Evolutionary conservation across 2,797 vertebrate species (phyloP).

Genomic region (Semaprochilodus insignis): DNA sequence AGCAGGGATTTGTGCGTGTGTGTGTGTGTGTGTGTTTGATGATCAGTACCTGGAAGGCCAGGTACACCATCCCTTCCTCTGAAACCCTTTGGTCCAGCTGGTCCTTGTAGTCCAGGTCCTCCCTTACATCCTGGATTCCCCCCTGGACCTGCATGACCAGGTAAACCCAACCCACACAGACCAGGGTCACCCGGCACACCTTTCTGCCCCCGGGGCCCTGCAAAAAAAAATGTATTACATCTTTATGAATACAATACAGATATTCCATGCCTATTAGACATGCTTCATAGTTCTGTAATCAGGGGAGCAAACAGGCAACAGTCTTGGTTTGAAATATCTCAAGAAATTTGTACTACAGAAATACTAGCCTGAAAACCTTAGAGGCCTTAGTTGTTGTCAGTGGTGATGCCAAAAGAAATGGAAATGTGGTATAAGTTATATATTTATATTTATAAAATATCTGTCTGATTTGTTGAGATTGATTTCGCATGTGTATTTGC

Average conservation of each 20-base stretch:
- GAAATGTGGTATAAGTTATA: no score
- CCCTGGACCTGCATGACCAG: conserved; percentile 64
- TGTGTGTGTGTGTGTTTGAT: not conserved
- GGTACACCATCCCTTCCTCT: conserved; percentile 61
- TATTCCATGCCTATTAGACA: no score
- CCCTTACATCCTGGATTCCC: conserved; percentile 68
- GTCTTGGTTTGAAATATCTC: no score
- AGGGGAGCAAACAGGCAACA: no score
- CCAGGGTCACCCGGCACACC: conserved; percentile 72
- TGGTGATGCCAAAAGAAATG: no score
- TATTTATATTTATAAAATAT: no score
- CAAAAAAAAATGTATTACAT: not conserved
- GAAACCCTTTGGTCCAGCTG: conserved; percentile 62
- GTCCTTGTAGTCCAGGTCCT: conserved; percentile 52
- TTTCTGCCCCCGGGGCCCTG: conserved; percentile 70
- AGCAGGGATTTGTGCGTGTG: not conserved
- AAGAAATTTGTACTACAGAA: no score
- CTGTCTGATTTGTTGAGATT: no score
- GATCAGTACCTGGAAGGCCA: conserved; percentile 42
- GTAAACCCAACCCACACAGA: conserved; percentile 55
- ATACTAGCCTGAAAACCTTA: no score
- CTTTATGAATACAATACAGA: not conserved
- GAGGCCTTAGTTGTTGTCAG: no score
- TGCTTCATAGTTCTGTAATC: no score
- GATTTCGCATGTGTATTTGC: no score